Percentiles rank a stretch among this genome's conserved stretches.
Evolutionary conservation across 2,888 invertebrate genomes (phyloP).

Genomic region (Leptinotarsa haldemani): DNA sequence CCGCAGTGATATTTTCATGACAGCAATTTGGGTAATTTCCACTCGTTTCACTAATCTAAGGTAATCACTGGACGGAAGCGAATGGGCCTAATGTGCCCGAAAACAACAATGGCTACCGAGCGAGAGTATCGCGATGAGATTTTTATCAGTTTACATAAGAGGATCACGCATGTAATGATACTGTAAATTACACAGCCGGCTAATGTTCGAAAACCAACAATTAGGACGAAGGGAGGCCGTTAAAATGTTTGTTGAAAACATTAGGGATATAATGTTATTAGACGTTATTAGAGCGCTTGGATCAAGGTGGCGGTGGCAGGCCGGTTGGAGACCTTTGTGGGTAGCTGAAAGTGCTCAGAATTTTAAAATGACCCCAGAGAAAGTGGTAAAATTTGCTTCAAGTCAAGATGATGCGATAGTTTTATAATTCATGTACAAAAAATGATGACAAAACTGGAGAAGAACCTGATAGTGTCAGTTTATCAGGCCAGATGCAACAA

Average conservation of each 20-base stretch:
- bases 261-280: constrained; percentile 14
- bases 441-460: too few species aligned
- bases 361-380: not conserved
- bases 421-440: too few species aligned
- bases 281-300: not conserved
- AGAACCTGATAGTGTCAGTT: too few species aligned
- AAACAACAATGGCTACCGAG: constrained; percentile 55
- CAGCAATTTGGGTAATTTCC: constrained; percentile 41
- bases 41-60: constrained; percentile 40
- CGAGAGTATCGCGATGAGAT: constrained; percentile 59
- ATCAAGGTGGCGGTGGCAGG: not conserved
- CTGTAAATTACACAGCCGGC: constrained; percentile 56
- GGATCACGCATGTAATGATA: constrained; percentile 63
- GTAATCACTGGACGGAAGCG: constrained; percentile 48
- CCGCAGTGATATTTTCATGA: constrained; percentile 29
- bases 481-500: too few species aligned
- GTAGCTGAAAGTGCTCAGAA: not conserved
- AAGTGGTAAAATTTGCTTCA: too few species aligned
- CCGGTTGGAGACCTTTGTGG: not conserved
- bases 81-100: constrained; percentile 55
- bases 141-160: constrained; percentile 58
- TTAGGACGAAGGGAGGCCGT: constrained; percentile 48
- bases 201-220: constrained; percentile 60
- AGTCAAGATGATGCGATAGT: too few species aligned
- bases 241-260: constrained; percentile 38